Evolutionary conservation across 2,888 invertebrate species (phyloP).

Genomic region (Plagiodera versicolora): DNA sequence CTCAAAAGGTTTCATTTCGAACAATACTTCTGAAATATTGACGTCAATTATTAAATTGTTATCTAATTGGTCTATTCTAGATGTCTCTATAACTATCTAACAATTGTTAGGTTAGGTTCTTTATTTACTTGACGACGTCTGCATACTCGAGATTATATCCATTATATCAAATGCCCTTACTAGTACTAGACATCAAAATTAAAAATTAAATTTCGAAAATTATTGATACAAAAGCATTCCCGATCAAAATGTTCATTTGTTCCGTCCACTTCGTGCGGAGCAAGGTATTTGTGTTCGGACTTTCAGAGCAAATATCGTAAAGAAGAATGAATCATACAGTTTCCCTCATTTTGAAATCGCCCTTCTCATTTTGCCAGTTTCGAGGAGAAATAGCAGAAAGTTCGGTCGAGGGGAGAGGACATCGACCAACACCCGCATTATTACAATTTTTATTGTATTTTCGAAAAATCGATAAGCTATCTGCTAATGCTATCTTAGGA

Average conservation of each 20-base stretch:
- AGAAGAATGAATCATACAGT: constrained; percentile 52
- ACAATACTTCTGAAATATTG: too few species aligned
- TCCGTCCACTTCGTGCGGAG: not conserved
- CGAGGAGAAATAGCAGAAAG: constrained; percentile 48
- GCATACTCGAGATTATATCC: too few species aligned
- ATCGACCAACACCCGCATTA: constrained; percentile 46
- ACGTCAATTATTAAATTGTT: too few species aligned
- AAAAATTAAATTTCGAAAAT: too few species aligned
- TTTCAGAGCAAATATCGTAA: constrained; percentile 38
- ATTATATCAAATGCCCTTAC: too few species aligned
- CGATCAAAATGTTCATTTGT: constrained; percentile 1
- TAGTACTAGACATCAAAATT: too few species aligned
- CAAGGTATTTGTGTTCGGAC: not conserved
- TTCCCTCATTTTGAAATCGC: constrained; percentile 51
- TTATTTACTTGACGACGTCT: too few species aligned
- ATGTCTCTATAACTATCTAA: too few species aligned
- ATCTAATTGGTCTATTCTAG: too few species aligned
- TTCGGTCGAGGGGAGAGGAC: constrained; percentile 30
- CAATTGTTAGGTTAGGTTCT: too few species aligned
- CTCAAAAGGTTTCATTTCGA: too few species aligned
- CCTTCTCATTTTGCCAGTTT: constrained; percentile 47
- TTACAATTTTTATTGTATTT: constrained; percentile 33
- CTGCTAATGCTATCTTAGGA: constrained; percentile 15
- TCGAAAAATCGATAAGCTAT: constrained; percentile 26
- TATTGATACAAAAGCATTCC: too few species aligned